Evolutionary conservation across 2,797 vertebrate genomes (phyloP), one percentile per base, ranked within the genome.

Genomic region (Enteromius radiatus): DNA sequence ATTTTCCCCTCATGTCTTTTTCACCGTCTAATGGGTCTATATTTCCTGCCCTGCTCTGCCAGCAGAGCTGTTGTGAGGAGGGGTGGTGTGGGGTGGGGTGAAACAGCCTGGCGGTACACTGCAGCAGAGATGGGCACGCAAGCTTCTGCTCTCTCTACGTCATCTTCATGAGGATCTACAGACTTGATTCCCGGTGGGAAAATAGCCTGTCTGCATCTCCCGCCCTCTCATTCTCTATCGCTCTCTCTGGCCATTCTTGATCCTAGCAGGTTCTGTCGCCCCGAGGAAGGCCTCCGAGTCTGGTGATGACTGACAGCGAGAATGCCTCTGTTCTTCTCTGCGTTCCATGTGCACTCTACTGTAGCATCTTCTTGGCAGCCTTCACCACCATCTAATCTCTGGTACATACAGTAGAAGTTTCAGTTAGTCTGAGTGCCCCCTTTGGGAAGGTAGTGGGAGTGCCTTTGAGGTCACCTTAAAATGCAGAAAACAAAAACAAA

Each of bases 1-100:
- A 85, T 84, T 84, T 87, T 61, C 47, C 82, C 83, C 70, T 76
- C 56, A 41, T 83, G 84, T 85, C 68, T 82, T 86, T 86, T 84
- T 76, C 56, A 78, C 59, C 41, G 45, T 84, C 52, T 82, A 84
- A 83, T 78, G 75, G 77, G 77, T 74, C 68, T 69, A 36, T 86
- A 81, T 84, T 87, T 86, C 82, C 82, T 82, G 74, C 56, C 36
- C 14, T 1, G 23, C 52, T 84, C 54, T 45, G 68, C 84, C 73
- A 69, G 61, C 68, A 4, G 23, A 36, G 21, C 64, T 76, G 19
- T 12, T 65, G 31, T 17, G 14, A 47, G 33, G 11, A 33, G 56
- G 49, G 31, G 52, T 9, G 56, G 49, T 23, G 52, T 9, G 0
- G 67, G 43, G 45, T 21, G 78, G 45, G 33, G 78, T 43, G 61